Conservation (phyloP, 2,113 vertebrate genomes). For the Cynoglossus semilaevis region DNA sequence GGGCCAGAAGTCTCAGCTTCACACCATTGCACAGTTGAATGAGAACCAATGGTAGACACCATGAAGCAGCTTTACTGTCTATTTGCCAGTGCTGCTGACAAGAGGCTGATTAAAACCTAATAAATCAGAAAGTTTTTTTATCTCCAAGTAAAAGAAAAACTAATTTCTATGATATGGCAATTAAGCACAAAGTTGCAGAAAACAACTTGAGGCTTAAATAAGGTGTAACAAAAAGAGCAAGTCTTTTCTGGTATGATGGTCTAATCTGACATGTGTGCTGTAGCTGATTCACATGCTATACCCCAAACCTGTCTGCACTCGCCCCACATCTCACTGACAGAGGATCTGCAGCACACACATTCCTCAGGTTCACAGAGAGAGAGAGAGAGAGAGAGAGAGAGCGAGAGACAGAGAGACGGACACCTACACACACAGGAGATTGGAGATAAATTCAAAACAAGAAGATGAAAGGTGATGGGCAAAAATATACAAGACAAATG, state of each 20-base stretch:
- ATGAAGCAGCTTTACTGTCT: neutral
- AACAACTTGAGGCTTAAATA: constrained; percentile 9
- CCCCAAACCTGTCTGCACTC: constrained; percentile 78
- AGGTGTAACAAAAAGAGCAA: constrained; percentile 34
- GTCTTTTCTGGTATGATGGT: constrained; percentile 62
- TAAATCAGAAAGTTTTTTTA: neutral
- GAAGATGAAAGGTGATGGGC: constrained; percentile 29
- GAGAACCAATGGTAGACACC: constrained; percentile 29
- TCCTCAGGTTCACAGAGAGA: constrained; percentile 75
- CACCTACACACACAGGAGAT: constrained; percentile 31
- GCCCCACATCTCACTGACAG: constrained; percentile 75
- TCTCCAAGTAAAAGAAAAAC: neutral
- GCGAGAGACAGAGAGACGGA: constrained; percentile 16
- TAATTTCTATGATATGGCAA: neutral
- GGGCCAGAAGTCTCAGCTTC: constrained; percentile 30
- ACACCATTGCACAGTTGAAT: constrained; percentile 44
- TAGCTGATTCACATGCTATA: constrained; percentile 68
- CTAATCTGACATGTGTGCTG: constrained; percentile 69
- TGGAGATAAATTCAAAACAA: constrained; percentile 50
- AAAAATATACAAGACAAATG: constrained; percentile 1
- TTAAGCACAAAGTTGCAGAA: constrained; percentile 5
- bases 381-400: constrained; percentile 43
- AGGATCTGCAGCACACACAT: constrained; percentile 81
- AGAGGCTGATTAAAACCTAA: neutral
- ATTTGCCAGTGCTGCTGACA: neutral